Evolutionary conservation across 2,888 invertebrate genomes (phyloP), one percentile per base, ranked within the genome.

Genomic region (Gasteruption jaculator): DNA sequence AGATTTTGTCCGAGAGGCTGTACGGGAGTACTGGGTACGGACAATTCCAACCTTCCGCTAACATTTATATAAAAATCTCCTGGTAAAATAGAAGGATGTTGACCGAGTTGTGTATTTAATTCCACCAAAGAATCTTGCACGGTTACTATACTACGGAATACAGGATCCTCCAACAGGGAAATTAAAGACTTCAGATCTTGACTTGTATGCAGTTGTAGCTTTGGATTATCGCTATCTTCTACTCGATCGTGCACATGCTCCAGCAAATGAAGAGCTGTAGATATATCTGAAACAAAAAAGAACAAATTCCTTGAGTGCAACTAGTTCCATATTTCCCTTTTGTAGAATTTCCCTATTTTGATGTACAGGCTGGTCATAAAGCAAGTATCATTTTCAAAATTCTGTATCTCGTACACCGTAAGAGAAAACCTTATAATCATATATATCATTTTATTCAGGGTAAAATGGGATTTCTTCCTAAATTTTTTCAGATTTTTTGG

Each of bases 11-110:
- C 65, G 5, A 66, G 53, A 1, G 66, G 60, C 41, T 66, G 67
- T 5, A 61, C 55, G 3, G 68, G 59, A 6, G 66, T 63, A 33
- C 42, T 68, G 3, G 70, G 70, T 32, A 69, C 61, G 3, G 69
- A 70, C 5, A 70, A 52, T 35, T 69, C 66, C 30, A 70, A 39
- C 31, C 67, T 65, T 61, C 89, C 89, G 53, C 87, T 82, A 31
- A 86, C 81, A 55, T 85, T 87, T 41, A 96, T 91, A 65, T 94
- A 92, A 73, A 95, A 95, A 71, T 94, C 93, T 36, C 87, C 87
- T 29, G 93, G 91, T 48, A 93, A 75, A 65, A 93, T 91, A 14
- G 92, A 92, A 10, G 93, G 93, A 73, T 93, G 93, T 60, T 91
- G 88, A 26, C 83, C 83, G 41, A 92, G 79, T 72, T 92, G 92